phyloP scores from a whole-genome alignment of 2,797 vertebrate genomes.

The Cuniculus paca region DNA sequence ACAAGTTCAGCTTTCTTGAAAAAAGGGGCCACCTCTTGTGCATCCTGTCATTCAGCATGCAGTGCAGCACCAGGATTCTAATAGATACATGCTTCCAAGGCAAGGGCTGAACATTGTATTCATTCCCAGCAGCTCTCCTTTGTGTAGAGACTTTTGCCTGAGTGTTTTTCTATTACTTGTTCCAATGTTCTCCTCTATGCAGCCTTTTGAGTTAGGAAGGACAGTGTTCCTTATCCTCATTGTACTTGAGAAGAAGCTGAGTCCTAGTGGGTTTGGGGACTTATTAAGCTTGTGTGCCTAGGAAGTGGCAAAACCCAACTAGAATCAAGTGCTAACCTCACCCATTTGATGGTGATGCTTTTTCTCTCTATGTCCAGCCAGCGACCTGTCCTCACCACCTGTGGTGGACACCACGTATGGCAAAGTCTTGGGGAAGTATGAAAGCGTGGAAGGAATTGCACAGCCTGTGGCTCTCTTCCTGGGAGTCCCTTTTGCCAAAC shows the following conservation, averaged over 20 bases:
- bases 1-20: not conserved
- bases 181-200: not conserved
- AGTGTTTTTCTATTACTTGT: not conserved
- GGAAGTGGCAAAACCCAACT: not conserved
- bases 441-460: not conserved
- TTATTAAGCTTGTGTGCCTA: not conserved
- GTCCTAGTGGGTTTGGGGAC: not conserved
- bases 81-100: not conserved
- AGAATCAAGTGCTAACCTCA: not conserved
- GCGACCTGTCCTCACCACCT: not conserved
- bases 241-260: not conserved
- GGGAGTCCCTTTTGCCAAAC: constrained; percentile 91
- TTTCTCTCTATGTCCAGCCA: not conserved
- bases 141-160: not conserved
- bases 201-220: not conserved
- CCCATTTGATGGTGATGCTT: not conserved
- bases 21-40: not conserved
- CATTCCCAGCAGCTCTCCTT: not conserved
- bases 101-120: not conserved
- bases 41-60: not conserved
- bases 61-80: not conserved
- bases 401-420: not conserved
- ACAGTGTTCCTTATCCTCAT: not conserved
- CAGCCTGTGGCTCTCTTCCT: constrained; percentile 75
- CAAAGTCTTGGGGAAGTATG: not conserved